A percentile compares a stretch with the other conserved stretches of the same genome.
phyloP scores from a whole-genome alignment of 2,888 invertebrate species.

The Acanthosoma haemorrhoidale region DNA sequence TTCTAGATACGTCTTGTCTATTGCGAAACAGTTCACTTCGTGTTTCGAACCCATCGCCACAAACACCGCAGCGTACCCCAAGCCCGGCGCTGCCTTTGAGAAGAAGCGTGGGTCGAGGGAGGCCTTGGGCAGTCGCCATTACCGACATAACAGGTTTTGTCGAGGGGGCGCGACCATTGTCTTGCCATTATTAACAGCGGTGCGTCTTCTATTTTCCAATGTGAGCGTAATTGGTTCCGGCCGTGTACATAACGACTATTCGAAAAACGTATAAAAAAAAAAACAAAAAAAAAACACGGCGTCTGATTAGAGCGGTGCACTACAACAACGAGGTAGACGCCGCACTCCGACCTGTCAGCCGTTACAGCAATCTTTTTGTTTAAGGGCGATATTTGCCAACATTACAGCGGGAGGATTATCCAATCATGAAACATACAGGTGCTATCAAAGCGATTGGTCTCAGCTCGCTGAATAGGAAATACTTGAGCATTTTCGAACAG shows the following conservation, averaged over 20 bases:
- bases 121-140: neutral
- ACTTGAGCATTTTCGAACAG: too few species aligned
- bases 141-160: conserved; percentile 2
- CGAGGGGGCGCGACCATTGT: neutral
- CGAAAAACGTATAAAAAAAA: neutral
- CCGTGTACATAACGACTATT: neutral
- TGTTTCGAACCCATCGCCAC: too few species aligned
- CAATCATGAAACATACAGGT: too few species aligned
- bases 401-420: too few species aligned
- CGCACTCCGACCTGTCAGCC: neutral
- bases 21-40: too few species aligned
- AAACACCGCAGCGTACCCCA: too few species aligned
- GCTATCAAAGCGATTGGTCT: too few species aligned
- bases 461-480: too few species aligned
- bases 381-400: neutral
- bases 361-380: neutral
- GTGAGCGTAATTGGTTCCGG: conserved; percentile 13
- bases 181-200: conserved; percentile 14
- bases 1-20: too few species aligned
- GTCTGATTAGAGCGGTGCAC: neutral
- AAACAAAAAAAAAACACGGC: neutral
- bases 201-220: conserved; percentile 1
- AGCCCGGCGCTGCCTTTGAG: too few species aligned
- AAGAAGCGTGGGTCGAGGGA: neutral
- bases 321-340: neutral